These are phyloP conservation scores for Sparidentex hasta DNA, from an alignment of 2,797 vertebrate species.

Conservation along the genomic window DNA sequence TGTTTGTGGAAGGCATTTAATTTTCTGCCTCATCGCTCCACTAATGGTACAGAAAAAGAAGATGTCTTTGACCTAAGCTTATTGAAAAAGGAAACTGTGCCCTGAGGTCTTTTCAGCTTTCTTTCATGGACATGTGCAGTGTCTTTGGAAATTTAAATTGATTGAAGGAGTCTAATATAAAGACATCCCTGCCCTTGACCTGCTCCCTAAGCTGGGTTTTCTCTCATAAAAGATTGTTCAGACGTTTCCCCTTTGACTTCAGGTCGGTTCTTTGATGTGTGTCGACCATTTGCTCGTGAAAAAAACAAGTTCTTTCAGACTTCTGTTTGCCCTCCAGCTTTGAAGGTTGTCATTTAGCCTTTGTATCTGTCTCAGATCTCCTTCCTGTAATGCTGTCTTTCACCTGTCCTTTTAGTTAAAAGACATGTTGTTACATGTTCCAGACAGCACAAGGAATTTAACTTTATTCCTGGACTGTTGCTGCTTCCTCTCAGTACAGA, in stretches of 20 bases:
- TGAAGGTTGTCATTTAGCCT: background rate
- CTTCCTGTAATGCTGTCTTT: slow-evolving; percentile 4
- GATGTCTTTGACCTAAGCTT: slow-evolving; percentile 30
- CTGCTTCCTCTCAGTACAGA: background rate
- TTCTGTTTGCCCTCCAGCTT: slow-evolving; percentile 1
- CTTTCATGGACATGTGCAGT: background rate
- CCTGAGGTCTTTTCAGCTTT: background rate
- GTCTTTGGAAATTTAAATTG: background rate
- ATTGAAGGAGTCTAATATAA: background rate
- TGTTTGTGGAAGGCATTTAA: slow-evolving; percentile 53
- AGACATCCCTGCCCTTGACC: background rate
- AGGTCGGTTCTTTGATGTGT: slow-evolving; percentile 21
- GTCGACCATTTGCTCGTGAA: background rate
- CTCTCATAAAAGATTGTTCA: slow-evolving; percentile 8
- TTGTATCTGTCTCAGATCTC: background rate
- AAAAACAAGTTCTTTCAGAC: background rate
- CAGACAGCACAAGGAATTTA: background rate
- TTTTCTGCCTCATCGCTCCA: slow-evolving; percentile 54
- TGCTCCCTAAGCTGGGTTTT: background rate
- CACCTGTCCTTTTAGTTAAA: background rate
- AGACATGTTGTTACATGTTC: slow-evolving; percentile 28
- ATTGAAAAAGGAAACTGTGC: slow-evolving; percentile 18
- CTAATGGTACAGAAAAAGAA: slow-evolving; percentile 33
- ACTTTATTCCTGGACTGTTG: background rate
- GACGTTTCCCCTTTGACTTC: background rate